These are phyloP conservation scores for Herminia tarsipennalis DNA, from an alignment of 2,888 invertebrate species.

Conservation along the genomic window DNA sequence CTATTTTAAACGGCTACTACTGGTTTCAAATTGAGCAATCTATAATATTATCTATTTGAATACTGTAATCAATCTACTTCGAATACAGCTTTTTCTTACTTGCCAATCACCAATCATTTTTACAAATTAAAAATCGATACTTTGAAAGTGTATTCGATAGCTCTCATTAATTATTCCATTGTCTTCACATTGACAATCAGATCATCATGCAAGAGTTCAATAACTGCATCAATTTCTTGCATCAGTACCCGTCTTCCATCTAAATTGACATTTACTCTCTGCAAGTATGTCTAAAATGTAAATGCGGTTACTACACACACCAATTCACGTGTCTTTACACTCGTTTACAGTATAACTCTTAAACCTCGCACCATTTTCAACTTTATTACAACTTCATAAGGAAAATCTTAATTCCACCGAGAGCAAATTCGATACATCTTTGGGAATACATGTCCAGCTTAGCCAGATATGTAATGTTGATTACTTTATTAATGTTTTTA, in stretches of 20 bases:
- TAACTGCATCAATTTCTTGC: conserved; percentile 79
- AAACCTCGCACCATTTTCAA: conserved; percentile 43
- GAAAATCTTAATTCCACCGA: conserved; percentile 41
- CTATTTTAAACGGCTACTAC: conserved; percentile 22
- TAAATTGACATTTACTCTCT: conserved; percentile 83
- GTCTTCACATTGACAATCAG: conserved; percentile 67
- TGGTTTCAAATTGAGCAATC: conserved; percentile 25
- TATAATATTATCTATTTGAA: conserved; percentile 33
- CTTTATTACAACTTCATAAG: conserved; percentile 50
- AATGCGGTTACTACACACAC: conserved; percentile 80
- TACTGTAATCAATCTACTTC: conserved; percentile 39
- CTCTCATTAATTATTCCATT: conserved; percentile 60
- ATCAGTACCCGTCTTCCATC: conserved; percentile 75
- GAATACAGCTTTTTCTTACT: conserved; percentile 29
- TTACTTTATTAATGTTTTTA: conserved; percentile 77
- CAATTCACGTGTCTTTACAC: conserved; percentile 59
- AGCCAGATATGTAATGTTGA: conserved; percentile 74
- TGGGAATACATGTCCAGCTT: conserved; percentile 62
- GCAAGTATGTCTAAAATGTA: conserved; percentile 81
- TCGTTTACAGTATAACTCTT: conserved; percentile 30
- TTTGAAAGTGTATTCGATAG: conserved; percentile 39
- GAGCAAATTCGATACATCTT: conserved; percentile 49
- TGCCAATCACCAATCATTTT: conserved; percentile 40
- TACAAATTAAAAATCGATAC: conserved; percentile 42
- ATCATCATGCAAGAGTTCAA: conserved; percentile 73